phyloP scores from a whole-genome alignment of 2,888 invertebrate genomes.

The Drosophila austrosaltans region DNA sequence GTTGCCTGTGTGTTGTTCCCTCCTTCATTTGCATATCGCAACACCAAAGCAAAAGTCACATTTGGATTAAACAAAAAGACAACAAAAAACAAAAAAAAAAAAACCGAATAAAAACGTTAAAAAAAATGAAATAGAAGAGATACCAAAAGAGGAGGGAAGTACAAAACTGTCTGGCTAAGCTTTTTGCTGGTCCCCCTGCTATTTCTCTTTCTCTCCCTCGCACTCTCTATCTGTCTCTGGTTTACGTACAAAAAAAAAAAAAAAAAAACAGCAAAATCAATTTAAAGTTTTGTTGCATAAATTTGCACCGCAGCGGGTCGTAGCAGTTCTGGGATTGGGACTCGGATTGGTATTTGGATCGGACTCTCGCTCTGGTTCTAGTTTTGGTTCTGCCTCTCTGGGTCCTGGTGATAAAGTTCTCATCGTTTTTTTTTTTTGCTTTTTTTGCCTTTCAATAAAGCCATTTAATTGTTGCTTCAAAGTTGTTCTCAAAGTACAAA shows the following conservation, averaged over 20 bases:
- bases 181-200: constrained; percentile 2
- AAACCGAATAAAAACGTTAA: not conserved
- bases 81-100: not conserved
- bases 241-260: constrained; percentile 26
- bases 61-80: constrained; percentile 63
- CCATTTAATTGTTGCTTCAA: constrained; percentile 54
- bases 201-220: constrained; percentile 1
- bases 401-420: constrained; percentile 47
- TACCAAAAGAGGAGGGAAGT: not conserved
- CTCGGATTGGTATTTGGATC: constrained; percentile 14
- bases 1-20: constrained; percentile 24
- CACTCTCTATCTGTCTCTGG: constrained; percentile 8
- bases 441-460: constrained; percentile 34
- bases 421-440: constrained; percentile 38
- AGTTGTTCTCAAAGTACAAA: constrained; percentile 26
- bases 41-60: constrained; percentile 64
- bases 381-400: not conserved
- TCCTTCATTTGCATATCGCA: constrained; percentile 74
- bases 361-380: not conserved
- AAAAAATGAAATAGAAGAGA: not conserved
- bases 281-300: constrained; percentile 74
- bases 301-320: constrained; percentile 61
- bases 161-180: constrained; percentile 10
- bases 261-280: constrained; percentile 59
- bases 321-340: constrained; percentile 24